A percentile compares a stretch with the other conserved stretches of the same genome.
These are phyloP conservation scores for Pungitius pungitius DNA, from an alignment of 2,113 vertebrate genomes.

Conservation along the genomic window DNA sequence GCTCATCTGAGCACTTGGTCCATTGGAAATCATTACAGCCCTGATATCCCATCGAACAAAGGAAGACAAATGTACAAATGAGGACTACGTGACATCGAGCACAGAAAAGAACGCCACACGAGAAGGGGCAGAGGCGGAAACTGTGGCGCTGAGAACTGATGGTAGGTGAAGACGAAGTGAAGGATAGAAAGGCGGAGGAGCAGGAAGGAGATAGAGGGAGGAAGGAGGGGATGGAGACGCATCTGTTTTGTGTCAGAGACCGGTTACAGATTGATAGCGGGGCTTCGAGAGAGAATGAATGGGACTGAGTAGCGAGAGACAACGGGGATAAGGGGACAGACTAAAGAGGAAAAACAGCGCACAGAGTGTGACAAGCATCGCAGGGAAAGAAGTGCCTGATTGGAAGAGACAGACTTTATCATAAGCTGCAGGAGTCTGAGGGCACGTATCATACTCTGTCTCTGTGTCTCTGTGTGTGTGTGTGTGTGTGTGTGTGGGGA, in stretches of 20 bases:
- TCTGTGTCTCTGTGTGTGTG: background rate
- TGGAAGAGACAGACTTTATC: conserved; percentile 64
- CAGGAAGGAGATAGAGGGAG: conserved; percentile 61
- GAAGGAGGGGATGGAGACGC: conserved; percentile 55
- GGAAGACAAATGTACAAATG: background rate
- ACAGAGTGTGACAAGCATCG: conserved; percentile 65
- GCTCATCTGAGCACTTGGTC: conserved; percentile 10
- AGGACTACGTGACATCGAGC: background rate
- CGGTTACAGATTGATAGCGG: conserved; percentile 68
- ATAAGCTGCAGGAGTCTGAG: conserved; percentile 52
- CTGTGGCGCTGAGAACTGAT: conserved; percentile 20
- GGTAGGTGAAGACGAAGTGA: conserved; percentile 47
- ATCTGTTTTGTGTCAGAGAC: conserved; percentile 74
- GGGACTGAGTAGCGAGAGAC: conserved; percentile 29
- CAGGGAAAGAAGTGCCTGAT: conserved; percentile 59
- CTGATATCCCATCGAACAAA: conserved; percentile 13
- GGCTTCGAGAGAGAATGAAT: conserved; percentile 42
- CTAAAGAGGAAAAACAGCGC: conserved; percentile 26
- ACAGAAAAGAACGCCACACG: background rate
- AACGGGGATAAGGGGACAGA: conserved; percentile 36
- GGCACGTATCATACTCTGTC: background rate
- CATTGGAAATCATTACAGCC: conserved; percentile 51
- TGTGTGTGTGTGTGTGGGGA: conserved; percentile 7
- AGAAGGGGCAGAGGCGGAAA: conserved; percentile 17
- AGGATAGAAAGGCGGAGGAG: conserved; percentile 35